These are phyloP conservation scores for Lordiphosa fenestrarum DNA, from an alignment of 2,888 invertebrate species.

Conservation along the genomic window DNA sequence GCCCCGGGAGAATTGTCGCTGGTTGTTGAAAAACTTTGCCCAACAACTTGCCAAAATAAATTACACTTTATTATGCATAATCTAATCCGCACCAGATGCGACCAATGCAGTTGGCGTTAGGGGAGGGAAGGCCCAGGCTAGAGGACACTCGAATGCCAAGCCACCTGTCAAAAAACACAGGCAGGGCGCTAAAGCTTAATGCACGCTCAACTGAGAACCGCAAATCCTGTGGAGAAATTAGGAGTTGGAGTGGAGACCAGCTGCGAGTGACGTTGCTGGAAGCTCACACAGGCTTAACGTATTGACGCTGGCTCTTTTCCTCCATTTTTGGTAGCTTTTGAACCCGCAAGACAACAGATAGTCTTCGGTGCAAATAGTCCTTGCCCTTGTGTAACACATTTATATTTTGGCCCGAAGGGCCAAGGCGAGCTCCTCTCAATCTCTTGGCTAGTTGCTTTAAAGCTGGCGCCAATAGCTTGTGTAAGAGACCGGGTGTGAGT, in stretches of 20 bases:
- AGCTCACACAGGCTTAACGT: no score
- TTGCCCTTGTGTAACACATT: no score
- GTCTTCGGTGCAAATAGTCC: no score
- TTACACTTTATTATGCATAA: constrained; percentile 80
- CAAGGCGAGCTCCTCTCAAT: no score
- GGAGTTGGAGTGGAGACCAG: constrained; percentile 3
- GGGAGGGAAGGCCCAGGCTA: neutral
- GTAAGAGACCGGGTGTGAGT: no score
- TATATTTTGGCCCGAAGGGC: no score
- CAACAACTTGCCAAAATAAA: constrained; percentile 68
- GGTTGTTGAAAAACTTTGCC: constrained; percentile 5
- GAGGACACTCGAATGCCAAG: constrained; percentile 32
- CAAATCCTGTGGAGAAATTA: neutral
- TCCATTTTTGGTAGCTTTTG: no score
- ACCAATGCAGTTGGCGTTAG: constrained; percentile 18
- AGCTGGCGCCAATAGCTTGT: no score
- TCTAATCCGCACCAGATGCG: constrained; percentile 79
- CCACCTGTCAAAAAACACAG: constrained; percentile 52
- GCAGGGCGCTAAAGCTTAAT: constrained; percentile 33
- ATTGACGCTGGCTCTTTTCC: no score
- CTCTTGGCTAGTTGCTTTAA: no score
- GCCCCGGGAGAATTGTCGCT: constrained; percentile 3
- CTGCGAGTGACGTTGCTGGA: no score
- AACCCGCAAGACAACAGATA: no score
- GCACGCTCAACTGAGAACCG: constrained; percentile 35